Evolutionary conservation across 2,797 vertebrate genomes (phyloP).

Genomic region (Sebastes flavidus): DNA sequence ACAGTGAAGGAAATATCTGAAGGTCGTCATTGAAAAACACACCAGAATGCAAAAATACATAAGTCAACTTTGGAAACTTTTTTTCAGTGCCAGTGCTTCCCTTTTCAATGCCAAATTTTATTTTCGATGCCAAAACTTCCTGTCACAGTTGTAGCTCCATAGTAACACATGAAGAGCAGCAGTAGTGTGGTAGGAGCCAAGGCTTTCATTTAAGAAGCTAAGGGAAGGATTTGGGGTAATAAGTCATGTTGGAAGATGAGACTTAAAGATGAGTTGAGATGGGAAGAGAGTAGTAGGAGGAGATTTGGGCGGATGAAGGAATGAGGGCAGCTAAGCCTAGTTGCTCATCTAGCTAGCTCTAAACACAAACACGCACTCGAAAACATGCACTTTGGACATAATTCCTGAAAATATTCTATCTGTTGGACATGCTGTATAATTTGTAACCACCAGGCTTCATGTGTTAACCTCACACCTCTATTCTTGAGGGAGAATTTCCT

Average conservation of each 20-base stretch:
- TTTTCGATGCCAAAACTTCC: not conserved
- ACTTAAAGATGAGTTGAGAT: conserved; percentile 50
- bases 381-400: conserved; percentile 1
- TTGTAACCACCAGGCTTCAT: not conserved
- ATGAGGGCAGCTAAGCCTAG: conserved; percentile 58
- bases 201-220: conserved; percentile 48
- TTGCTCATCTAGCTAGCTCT: conserved; percentile 46
- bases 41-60: not conserved
- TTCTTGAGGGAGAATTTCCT: not conserved
- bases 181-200: not conserved
- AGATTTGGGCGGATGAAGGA: conserved; percentile 70
- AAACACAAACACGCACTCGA: conserved; percentile 16
- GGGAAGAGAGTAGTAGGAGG: conserved; percentile 19
- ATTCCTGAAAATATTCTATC: conserved; percentile 16
- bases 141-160: not conserved
- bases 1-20: not conserved
- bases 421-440: not conserved
- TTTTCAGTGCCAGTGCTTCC: not conserved
- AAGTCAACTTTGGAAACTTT: not conserved
- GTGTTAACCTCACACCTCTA: not conserved
- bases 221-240: conserved; percentile 58
- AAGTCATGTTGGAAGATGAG: conserved; percentile 59
- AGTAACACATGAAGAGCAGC: not conserved
- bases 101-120: not conserved
- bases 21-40: not conserved